phyloP scores from a whole-genome alignment of 2,888 invertebrate genomes.

The Saturnia japonica region DNA sequence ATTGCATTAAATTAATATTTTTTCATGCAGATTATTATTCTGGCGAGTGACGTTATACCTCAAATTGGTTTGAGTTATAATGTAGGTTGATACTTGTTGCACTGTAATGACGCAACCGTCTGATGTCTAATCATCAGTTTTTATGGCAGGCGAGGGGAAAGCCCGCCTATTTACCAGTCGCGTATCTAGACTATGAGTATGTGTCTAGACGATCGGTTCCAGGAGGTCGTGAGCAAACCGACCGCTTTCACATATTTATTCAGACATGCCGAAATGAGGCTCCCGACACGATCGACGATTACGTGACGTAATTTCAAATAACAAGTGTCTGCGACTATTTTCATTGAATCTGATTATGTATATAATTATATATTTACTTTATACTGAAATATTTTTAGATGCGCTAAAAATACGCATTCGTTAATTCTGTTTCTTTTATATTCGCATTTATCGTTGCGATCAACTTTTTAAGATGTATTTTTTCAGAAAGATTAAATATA shows the following conservation, averaged over 20 bases:
- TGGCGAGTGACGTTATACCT: background rate
- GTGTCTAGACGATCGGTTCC: slow-evolving; percentile 75
- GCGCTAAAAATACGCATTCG: background rate
- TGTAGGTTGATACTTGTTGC: slow-evolving; percentile 29
- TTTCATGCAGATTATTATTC: background rate
- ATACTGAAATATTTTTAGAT: slow-evolving; percentile 35
- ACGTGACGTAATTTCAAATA: slow-evolving; percentile 65
- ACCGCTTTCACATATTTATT: slow-evolving; percentile 70
- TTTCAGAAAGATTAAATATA: too few relatives aligned
- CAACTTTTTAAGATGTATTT: too few relatives aligned
- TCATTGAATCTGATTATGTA: slow-evolving; percentile 39
- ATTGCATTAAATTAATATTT: background rate
- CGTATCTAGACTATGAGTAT: slow-evolving; percentile 74
- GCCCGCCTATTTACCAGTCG: slow-evolving; percentile 63
- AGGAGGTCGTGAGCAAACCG: slow-evolving; percentile 70
- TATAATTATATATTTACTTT: slow-evolving; percentile 30
- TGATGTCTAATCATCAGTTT: slow-evolving; percentile 41
- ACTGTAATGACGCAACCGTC: slow-evolving; percentile 44
- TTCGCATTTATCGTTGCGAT: too few relatives aligned
- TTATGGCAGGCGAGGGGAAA: slow-evolving; percentile 56
- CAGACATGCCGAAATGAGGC: slow-evolving; percentile 54
- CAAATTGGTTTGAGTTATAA: slow-evolving; percentile 3
- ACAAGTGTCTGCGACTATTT: slow-evolving; percentile 49
- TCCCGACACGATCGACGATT: slow-evolving; percentile 52
- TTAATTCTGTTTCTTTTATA: slow-evolving; percentile 9